Evolutionary conservation across 2,113 vertebrate genomes (phyloP).

Genomic region (Ancistrus triradiatus): DNA sequence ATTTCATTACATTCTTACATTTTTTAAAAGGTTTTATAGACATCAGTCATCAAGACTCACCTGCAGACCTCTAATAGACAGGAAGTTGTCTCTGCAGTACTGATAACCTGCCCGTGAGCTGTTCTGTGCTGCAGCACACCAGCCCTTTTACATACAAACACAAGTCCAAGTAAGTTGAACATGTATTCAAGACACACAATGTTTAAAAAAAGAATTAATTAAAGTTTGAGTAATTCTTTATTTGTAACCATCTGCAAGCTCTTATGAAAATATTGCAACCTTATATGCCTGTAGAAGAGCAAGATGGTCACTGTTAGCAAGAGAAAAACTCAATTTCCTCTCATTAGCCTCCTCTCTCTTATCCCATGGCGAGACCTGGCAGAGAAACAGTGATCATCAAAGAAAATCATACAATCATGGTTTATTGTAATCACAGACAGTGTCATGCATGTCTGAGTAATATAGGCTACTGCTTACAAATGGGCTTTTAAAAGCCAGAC

Average conservation of each 20-base stretch:
- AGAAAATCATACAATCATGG: too few relatives aligned
- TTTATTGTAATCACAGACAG: too few relatives aligned
- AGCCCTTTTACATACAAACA: conserved; percentile 68
- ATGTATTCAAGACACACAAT: background rate
- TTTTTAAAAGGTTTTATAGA: too few relatives aligned
- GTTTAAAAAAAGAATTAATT: background rate
- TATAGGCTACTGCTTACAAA: conserved; percentile 91
- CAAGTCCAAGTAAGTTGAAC: background rate
- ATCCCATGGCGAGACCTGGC: conserved; percentile 90
- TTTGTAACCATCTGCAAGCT: background rate
- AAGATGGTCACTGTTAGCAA: conserved; percentile 89
- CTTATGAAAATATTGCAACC: conserved; percentile 53
- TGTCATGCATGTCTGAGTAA: too few relatives aligned
- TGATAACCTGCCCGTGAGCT: conserved; percentile 70
- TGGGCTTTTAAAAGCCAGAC: conserved; percentile 92
- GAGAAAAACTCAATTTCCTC: conserved; percentile 85
- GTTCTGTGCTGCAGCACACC: conserved; percentile 77
- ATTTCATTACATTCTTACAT: too few relatives aligned
- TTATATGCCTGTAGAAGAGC: conserved; percentile 91
- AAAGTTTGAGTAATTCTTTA: background rate
- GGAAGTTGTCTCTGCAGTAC: conserved; percentile 92
- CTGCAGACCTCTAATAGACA: conserved; percentile 86
- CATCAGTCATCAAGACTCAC: conserved; percentile 55
- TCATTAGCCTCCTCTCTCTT: conserved; percentile 91
- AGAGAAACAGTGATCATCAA: background rate